Evolutionary conservation across 1,140 invertebrate species (phyloP).

Genomic region (Magallana angulata): DNA sequence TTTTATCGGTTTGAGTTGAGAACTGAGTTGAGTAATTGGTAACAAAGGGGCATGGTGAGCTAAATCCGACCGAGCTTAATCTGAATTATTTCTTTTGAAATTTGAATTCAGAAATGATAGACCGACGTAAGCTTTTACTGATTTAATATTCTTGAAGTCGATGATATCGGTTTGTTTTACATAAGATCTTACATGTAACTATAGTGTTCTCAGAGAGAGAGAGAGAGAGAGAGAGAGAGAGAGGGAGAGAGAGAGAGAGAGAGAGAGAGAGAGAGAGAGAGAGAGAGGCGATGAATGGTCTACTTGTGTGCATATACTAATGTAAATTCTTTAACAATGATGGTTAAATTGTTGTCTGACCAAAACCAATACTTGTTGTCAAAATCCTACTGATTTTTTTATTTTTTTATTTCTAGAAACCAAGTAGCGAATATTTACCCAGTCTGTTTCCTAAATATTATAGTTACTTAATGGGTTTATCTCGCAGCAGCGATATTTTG

Average conservation of each 20-base stretch:
- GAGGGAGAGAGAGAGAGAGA: neutral
- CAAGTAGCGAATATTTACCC: constrained; percentile 19
- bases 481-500: neutral
- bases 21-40: too few species aligned
- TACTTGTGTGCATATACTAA: neutral
- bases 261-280: constrained; percentile 14
- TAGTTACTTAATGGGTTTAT: constrained; percentile 33
- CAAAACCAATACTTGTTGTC: neutral
- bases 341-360: neutral
- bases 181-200: too few species aligned
- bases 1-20: too few species aligned
- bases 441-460: constrained; percentile 34
- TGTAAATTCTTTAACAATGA: neutral
- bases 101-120: too few species aligned
- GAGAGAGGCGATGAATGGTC: neutral
- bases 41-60: too few species aligned
- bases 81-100: too few species aligned
- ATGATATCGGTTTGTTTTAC: too few species aligned
- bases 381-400: neutral
- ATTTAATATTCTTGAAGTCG: too few species aligned
- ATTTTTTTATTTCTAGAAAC: constrained; percentile 18
- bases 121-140: too few species aligned
- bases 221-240: neutral
- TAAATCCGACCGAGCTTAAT: too few species aligned
- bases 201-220: neutral